Percentiles rank a stretch among this genome's conserved stretches.
Conservation (phyloP, 2,113 vertebrate species). For the Triplophysa tibetana region DNA sequence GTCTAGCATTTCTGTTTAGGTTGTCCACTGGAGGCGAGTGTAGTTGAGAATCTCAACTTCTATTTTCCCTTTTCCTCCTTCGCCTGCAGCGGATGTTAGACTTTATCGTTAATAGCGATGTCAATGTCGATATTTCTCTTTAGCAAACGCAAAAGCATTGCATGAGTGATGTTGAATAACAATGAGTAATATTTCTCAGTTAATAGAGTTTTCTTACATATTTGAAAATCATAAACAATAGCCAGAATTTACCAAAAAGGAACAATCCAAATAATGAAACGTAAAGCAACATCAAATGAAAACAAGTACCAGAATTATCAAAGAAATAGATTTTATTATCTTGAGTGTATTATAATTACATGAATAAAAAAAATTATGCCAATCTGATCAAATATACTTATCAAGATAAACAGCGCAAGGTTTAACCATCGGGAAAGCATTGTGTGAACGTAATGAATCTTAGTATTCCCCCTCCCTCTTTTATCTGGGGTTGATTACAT, state of each 20-base stretch:
- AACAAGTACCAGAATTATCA: neutral
- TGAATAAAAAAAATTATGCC: neutral
- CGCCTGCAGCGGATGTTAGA: no score
- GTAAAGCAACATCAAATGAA: neutral
- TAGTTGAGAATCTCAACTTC: no score
- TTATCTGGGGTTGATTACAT: conserved; percentile 40
- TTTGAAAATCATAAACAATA: no score
- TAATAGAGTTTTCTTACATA: neutral
- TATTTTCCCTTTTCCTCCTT: no score
- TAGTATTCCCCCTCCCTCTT: neutral
- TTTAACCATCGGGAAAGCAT: neutral
- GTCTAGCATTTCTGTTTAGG: no score
- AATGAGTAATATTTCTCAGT: neutral
- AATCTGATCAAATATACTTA: conserved; percentile 2
- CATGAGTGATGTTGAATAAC: neutral
- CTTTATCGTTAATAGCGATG: no score
- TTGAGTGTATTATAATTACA: neutral
- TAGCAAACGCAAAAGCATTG: no score
- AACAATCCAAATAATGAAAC: neutral
- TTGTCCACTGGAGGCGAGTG: no score
- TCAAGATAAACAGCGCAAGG: neutral
- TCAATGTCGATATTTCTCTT: no score
- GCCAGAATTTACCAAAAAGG: neutral
- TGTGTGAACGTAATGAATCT: conserved; percentile 19
- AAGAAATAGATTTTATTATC: neutral